These are phyloP conservation scores for Pocillopora damicornis DNA, from an alignment of 64 coral and sea anemone genomes.

Conservation along the genomic window DNA sequence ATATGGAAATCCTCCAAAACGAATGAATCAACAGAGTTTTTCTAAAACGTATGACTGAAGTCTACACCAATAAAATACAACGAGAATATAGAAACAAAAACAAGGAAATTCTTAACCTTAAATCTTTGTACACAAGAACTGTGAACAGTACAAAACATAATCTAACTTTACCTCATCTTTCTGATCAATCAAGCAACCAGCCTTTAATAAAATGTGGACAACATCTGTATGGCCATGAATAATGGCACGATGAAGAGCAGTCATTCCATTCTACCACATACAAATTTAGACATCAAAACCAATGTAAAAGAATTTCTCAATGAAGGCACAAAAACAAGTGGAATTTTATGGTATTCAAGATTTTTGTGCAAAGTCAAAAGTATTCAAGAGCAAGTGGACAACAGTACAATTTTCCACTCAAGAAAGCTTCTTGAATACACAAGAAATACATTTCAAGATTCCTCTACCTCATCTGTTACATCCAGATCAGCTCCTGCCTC, in stretches of 20 bases:
- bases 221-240: constrained; percentile 65
- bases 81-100: too few species aligned
- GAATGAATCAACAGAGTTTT: neutral
- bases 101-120: too few species aligned
- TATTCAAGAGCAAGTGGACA: neutral
- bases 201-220: constrained; percentile 44
- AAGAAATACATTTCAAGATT: neutral
- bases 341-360: too few species aligned
- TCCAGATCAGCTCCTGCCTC: constrained; percentile 69
- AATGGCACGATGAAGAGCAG: constrained; percentile 66
- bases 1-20: neutral
- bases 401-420: neutral
- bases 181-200: constrained; percentile 53
- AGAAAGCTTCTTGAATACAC: too few species aligned
- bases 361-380: too few species aligned
- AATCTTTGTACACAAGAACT: too few species aligned
- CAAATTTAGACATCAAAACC: neutral
- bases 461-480: constrained; percentile 53
- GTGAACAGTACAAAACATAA: too few species aligned
- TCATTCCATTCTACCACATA: constrained; percentile 59
- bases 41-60: too few species aligned
- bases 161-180: constrained; percentile 53
- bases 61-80: neutral
- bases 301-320: neutral
- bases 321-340: neutral